Conservation (phyloP, 2,888 invertebrate species). For the Pedicia rivosa region DNA sequence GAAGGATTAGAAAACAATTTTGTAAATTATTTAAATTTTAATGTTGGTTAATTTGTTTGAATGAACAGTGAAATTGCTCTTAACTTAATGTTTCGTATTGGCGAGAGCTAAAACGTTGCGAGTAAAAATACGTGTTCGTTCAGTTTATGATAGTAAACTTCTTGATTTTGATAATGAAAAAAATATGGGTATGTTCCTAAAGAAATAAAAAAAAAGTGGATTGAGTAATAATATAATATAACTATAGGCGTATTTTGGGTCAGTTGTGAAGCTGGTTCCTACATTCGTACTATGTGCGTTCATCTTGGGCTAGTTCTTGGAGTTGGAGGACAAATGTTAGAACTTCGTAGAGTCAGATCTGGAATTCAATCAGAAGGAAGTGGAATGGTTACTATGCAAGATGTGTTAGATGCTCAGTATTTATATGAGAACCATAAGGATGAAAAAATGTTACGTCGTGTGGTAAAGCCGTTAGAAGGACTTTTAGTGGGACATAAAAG, state of each 20-base stretch:
- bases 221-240: slow-evolving; percentile 1
- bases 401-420: slow-evolving; percentile 94
- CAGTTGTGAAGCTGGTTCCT: slow-evolving; percentile 97
- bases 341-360: slow-evolving; percentile 82
- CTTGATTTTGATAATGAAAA: slow-evolving; percentile 73
- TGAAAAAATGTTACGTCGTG: slow-evolving; percentile 77
- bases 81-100: no score
- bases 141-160: slow-evolving; percentile 88
- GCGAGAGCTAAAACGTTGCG: no score
- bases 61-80: no score
- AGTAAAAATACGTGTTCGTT: slow-evolving; percentile 87
- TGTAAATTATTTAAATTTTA: no score
- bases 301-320: slow-evolving; percentile 92
- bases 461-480: slow-evolving; percentile 88
- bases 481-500: slow-evolving; percentile 82
- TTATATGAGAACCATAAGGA: slow-evolving; percentile 90
- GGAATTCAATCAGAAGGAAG: slow-evolving; percentile 71
- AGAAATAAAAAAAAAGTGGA: slow-evolving; percentile 1
- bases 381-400: slow-evolving; percentile 93
- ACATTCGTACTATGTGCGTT: slow-evolving; percentile 96
- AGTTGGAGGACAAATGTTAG: slow-evolving; percentile 97
- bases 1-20: no score
- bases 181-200: slow-evolving; percentile 48
- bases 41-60: no score
- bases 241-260: slow-evolving; percentile 91